Base-by-base conservation (phyloP, 64 coral and sea anemone species). In the Exaiptasia diaphana region DNA sequence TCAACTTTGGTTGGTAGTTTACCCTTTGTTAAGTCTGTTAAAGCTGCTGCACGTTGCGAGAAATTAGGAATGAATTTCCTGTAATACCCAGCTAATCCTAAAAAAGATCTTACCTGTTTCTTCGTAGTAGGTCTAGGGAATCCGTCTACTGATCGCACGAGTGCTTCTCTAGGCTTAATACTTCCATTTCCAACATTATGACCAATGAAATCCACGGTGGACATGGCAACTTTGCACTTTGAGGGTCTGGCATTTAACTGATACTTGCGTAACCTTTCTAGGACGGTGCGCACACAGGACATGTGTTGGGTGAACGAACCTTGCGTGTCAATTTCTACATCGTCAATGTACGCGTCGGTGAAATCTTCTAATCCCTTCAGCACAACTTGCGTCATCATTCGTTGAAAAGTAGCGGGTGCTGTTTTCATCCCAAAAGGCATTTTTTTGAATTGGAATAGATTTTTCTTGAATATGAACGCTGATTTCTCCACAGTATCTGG, bases 371-470 rank as follows among this genome's bases (percentile, higher is more conserved):
- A 49, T 0, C 79, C 79, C 22, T 54, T 53, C 26, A 82, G 32
- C 5, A 82, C 44, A 5, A 13, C 29, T 2, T 50, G 23, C 18
- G 32, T 22, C 79, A 82, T 82, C 79, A 82, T 82, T 61, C 87
- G 27, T 21, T 90, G 78, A 61, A 90, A 90, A 2, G 77, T 60
- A 14, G 87, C 77, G 9, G 76, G 76, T 15, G 76, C 86, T 0
- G 64, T 72, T 42, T 67, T 53, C 48, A 88, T 58, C 1, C 85
- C 74, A 80, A 88, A 88, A 0, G 85, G 75, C 44, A 89, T 73
- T 0, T 62, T 67, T 24, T 34, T 33, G 41, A 63, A 89, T 38
- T 89, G 49, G 48, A 60, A 88, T 15, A 80, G 28, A 4, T 76
- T 50, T 14, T 37, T 20, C 26, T 62, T 17, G 4, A 64, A 70